Evolutionary conservation across 2,888 invertebrate species (phyloP), one percentile per base, ranked within the genome.

Genomic region (Rapana venosa): DNA sequence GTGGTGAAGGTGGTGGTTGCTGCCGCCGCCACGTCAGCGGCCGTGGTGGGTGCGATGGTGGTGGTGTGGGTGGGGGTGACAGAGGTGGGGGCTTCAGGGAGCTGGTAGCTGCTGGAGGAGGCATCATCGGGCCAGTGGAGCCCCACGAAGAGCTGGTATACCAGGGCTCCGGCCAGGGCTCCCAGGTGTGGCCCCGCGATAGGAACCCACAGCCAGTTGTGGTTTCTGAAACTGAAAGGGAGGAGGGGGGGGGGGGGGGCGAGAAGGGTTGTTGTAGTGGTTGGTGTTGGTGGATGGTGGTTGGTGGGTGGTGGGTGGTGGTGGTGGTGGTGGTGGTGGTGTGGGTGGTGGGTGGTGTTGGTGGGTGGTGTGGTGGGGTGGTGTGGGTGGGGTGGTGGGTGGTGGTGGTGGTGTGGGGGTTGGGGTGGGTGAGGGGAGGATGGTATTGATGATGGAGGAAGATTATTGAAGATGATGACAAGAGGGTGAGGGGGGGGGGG

Each of bases 141-240:
- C 5, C 88, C 97, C 56, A 97, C 95, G 91, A 96, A 94, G 30
- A 96, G 90, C 90, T 95, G 94, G 94, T 97, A 97, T 70, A 96
- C 90, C 91, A 95, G 95, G 13, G 96, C 96, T 22, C 97, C 97
- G 20, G 97, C 85, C 2, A 97, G 92, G 22, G 96, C 97, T 17
- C 97, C 97, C 88, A 97, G 92, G 94, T 97, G 96, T 1, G 97
- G 97, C 0, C 96, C 96, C 1, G 97, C 93, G 0, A 96, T 93
- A 0, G 97, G 97, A 11, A 97, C 96, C 96, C 97, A 97, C 95
- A 97, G 97, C 96, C 96, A 97, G 90, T 95, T 95, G 94, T 96
- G 96, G 91, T 95, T 91, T 26, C 95, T 92, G 92, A 94, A 95
- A 90, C 96, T 96, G 92, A 85, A 94, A 70, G 36, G 30, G 22